These are phyloP conservation scores for Cebuella pygmaea DNA, from an alignment of 2,797 vertebrate genomes.

Conservation along the genomic window DNA sequence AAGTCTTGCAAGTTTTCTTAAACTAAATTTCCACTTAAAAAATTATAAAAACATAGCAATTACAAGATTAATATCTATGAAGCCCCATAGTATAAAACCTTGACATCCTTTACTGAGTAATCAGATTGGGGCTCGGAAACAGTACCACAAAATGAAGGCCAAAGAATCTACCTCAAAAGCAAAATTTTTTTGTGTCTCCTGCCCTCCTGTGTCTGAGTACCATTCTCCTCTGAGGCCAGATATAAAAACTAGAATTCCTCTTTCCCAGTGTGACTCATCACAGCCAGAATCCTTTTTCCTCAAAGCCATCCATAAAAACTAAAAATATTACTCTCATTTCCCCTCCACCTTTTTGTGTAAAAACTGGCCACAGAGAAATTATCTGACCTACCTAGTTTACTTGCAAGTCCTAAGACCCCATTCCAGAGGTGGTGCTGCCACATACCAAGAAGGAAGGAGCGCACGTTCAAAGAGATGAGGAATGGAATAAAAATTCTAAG, in stretches of 20 bases:
- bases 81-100: not conserved
- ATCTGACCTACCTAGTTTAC: not conserved
- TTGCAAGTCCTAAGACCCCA: not conserved
- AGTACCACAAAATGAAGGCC: not conserved
- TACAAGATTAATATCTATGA: not conserved
- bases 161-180: not conserved
- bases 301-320: not conserved
- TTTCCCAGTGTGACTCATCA: not conserved
- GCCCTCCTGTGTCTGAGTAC: not conserved
- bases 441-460: not conserved
- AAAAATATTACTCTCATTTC: not conserved
- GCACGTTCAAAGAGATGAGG: not conserved
- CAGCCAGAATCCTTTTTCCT: not conserved
- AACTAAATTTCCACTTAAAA: not conserved
- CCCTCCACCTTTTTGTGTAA: not conserved
- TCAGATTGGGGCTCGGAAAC: not conserved
- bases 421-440: not conserved
- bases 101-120: not conserved
- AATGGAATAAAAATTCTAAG: not conserved
- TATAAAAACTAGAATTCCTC: not conserved
- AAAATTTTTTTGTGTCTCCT: not conserved
- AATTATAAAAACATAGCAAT: not conserved
- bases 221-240: not conserved
- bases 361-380: not conserved
- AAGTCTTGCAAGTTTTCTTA: not conserved